phyloP scores from a whole-genome alignment of 2,888 invertebrate species.

The Saturnia japonica region DNA sequence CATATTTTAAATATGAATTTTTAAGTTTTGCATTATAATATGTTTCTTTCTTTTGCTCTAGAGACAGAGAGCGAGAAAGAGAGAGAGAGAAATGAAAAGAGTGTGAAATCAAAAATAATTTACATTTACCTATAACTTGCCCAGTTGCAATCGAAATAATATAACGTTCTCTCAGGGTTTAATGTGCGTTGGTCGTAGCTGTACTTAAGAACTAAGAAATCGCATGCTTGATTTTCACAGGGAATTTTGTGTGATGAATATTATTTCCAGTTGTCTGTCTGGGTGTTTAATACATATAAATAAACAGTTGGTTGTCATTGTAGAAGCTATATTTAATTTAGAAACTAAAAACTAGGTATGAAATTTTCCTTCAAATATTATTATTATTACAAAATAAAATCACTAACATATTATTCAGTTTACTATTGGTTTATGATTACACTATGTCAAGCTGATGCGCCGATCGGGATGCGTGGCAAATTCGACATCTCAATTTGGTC shows the following conservation, averaged over 20 bases:
- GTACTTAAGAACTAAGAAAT: too few species aligned
- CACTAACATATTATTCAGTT: not conserved
- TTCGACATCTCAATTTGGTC: conserved; percentile 73
- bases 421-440: not conserved
- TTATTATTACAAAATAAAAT: not conserved
- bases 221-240: not conserved
- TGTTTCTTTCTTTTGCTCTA: too few species aligned
- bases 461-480: conserved; percentile 61
- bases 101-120: not conserved
- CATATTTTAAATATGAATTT: too few species aligned
- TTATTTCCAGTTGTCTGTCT: too few species aligned
- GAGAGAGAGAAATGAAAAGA: not conserved
- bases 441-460: conserved; percentile 36
- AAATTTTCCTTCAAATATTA: not conserved
- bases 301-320: too few species aligned
- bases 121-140: not conserved
- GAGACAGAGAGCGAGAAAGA: too few species aligned
- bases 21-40: too few species aligned
- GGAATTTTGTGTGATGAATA: too few species aligned
- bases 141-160: not conserved
- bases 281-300: too few species aligned
- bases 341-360: not conserved
- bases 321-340: not conserved
- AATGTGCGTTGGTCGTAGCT: too few species aligned
- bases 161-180: not conserved